phyloP scores from a whole-genome alignment of 2,888 invertebrate species.

The Phorcus lineatus region DNA sequence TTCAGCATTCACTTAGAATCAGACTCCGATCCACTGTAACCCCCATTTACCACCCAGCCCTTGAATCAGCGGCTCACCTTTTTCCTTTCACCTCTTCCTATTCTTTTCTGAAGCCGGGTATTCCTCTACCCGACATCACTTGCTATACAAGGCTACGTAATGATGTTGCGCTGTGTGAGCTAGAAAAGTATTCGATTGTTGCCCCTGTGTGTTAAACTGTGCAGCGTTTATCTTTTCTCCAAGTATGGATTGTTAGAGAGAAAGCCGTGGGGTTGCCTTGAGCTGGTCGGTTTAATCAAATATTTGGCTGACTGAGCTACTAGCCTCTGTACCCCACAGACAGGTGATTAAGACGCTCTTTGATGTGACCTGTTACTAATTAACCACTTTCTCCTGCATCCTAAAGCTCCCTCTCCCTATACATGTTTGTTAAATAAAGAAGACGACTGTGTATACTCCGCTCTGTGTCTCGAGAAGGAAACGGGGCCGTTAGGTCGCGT shows the following conservation, averaged over 20 bases:
- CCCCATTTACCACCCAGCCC: too few species aligned
- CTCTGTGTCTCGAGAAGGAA: too few species aligned
- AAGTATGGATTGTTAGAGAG: neutral
- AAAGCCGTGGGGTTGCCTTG: neutral
- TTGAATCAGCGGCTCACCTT: too few species aligned
- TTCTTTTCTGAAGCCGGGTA: too few species aligned
- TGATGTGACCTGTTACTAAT: slow-evolving; percentile 11
- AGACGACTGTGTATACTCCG: too few species aligned
- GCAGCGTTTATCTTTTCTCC: neutral
- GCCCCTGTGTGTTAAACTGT: neutral
- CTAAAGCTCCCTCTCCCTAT: too few species aligned
- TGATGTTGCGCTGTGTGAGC: neutral
- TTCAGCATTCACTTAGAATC: too few species aligned
- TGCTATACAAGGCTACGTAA: neutral
- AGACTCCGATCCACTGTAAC: too few species aligned
- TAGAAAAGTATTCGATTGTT: neutral
- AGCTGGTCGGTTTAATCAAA: slow-evolving; percentile 12
- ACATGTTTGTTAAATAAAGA: too few species aligned
- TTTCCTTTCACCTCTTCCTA: too few species aligned
- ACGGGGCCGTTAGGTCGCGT: too few species aligned
- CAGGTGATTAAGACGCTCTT: slow-evolving; percentile 3
- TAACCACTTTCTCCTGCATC: neutral
- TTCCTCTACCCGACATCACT: too few species aligned
- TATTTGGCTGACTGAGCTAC: slow-evolving; percentile 1
- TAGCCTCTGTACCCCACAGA: neutral